Evolutionary conservation across 2,888 invertebrate species (phyloP), one percentile per base, ranked within the genome.

Genomic region (Diachrysia chrysitis): DNA sequence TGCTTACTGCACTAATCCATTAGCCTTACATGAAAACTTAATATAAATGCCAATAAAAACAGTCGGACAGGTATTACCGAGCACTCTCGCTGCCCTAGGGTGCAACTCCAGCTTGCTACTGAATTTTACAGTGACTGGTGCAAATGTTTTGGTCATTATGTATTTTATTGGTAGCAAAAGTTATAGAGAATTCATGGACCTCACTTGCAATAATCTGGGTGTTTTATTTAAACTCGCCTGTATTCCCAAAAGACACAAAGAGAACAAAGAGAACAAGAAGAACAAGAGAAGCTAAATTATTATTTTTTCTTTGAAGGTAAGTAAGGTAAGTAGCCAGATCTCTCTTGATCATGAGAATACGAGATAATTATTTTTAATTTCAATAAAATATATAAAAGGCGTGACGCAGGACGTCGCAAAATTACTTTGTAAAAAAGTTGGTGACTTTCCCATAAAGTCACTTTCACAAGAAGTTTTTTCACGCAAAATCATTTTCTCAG

Each of bases 11-110:
- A 87, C 87, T 91, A 94, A 94, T 94, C 94, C 94, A 94, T 94
- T 94, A 94, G 90, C 72, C 76, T 75, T 83, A 92, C 93, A 94
- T 93, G 93, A 93, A 93, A 93, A 92, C 87, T 91, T 92, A 92
- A 93, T 91, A 90, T 77, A 89, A 87, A 89, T 76, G 87, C 81
- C 90, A 90, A 92, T 93, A 93, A 93, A 92, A 92, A 83, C 85
- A 84, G 85, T 80, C 76, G 80, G 86, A 83, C 89, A 91, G 91
- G 90, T 90, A 89, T 63, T 78, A 81, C 67, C 35, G 74, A 71
- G 74, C 83, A 75, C 81, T 84, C 82, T 85, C 84, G 75, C 63
- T 78, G 75, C 86, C 81, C 84, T 81, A 73, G 90, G 91, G 91
- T 87, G 88, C 85, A 85, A 72, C 81, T 80, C 79, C 29, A 55